phyloP scores from a whole-genome alignment of 23 tunicate species.

The Ciona savignyi region DNA sequence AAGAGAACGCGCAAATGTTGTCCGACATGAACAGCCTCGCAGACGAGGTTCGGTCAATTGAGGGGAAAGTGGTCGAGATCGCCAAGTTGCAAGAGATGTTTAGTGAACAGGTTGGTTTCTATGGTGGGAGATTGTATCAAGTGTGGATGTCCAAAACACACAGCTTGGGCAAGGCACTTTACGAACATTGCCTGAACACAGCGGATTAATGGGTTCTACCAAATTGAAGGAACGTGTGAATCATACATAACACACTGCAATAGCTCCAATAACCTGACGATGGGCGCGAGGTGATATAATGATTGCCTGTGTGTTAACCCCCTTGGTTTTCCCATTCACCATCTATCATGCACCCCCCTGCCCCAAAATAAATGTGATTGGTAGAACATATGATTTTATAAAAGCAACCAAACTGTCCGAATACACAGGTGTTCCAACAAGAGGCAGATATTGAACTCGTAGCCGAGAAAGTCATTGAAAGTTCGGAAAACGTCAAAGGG shows the following conservation, averaged over 20 bases:
- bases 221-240: too few species aligned
- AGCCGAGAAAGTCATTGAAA: constrained; percentile 68
- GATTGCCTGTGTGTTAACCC: constrained; percentile 1
- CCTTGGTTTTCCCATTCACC: neutral
- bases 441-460: constrained; percentile 65
- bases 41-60: constrained; percentile 78
- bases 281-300: too few species aligned
- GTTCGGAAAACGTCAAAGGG: constrained; percentile 86
- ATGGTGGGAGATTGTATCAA: too few species aligned
- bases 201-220: neutral
- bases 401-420: neutral
- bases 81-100: constrained; percentile 73
- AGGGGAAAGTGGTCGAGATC: constrained; percentile 86
- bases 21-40: constrained; percentile 69
- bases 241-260: too few species aligned
- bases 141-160: too few species aligned
- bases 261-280: too few species aligned
- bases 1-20: constrained; percentile 52
- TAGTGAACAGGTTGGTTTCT: constrained; percentile 47
- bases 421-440: constrained; percentile 52
- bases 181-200: neutral
- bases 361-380: too few species aligned
- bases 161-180: neutral
- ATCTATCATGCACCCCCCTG: neutral
- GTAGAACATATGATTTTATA: too few species aligned